These are phyloP conservation scores for Ostrea denselamellosa DNA, from an alignment of 1,140 invertebrate species.

Conservation along the genomic window DNA sequence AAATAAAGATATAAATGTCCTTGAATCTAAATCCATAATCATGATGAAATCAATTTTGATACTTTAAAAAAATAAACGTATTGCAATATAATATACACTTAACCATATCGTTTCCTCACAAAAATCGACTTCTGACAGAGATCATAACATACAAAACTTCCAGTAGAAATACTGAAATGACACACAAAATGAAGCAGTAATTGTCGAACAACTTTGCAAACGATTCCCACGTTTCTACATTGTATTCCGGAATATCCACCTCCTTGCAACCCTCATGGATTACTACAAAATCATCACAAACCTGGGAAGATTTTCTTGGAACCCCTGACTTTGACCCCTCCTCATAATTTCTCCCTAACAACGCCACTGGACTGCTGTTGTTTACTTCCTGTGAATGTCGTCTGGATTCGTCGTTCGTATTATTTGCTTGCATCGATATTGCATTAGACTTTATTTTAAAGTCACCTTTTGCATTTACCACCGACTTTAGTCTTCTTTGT, in stretches of 20 bases:
- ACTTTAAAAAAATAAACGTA: too few relatives aligned
- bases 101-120: too few relatives aligned
- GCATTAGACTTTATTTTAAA: neutral
- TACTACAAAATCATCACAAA: neutral
- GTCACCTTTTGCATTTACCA: neutral
- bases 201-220: conserved; percentile 22
- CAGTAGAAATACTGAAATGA: neutral
- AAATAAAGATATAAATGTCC: too few relatives aligned
- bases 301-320: neutral
- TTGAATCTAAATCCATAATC: too few relatives aligned
- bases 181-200: neutral
- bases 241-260: neutral
- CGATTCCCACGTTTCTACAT: conserved; percentile 10
- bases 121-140: too few relatives aligned
- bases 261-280: neutral
- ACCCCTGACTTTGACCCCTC: neutral
- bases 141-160: neutral
- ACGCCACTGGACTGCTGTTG: neutral
- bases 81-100: too few relatives aligned
- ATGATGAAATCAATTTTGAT: too few relatives aligned
- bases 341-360: neutral
- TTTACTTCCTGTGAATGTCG: neutral
- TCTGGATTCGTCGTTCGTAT: too few relatives aligned
- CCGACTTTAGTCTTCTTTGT: neutral
- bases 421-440: too few relatives aligned